Percentiles rank a stretch among this genome's conserved stretches.
Evolutionary conservation across 1,140 invertebrate species (phyloP).

Genomic region (Dinoponera quadriceps): DNA sequence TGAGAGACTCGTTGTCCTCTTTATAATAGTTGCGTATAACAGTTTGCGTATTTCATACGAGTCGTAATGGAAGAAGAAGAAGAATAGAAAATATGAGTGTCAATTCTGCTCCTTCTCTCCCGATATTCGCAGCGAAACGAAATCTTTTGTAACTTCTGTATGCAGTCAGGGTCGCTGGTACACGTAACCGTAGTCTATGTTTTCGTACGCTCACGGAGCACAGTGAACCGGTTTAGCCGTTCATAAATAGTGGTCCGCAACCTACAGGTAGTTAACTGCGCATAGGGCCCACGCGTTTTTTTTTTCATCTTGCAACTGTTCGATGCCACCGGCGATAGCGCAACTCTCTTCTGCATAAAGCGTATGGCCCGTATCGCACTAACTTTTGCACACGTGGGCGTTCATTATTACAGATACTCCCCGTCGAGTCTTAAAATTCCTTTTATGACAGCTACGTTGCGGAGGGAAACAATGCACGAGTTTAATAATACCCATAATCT

Average conservation of each 20-base stretch:
- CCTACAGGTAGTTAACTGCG: constrained; percentile 70
- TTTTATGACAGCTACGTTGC: constrained; percentile 20
- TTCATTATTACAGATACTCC: constrained; percentile 45
- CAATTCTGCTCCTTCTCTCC: neutral
- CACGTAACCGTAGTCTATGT: constrained; percentile 64
- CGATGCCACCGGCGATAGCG: constrained; percentile 65
- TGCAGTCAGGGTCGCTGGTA: constrained; percentile 27
- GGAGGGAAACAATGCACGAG: neutral
- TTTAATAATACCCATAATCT: constrained; percentile 9
- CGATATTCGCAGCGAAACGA: neutral
- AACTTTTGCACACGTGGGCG: constrained; percentile 49
- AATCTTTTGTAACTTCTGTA: neutral
- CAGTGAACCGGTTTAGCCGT: constrained; percentile 71
- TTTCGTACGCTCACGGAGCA: constrained; percentile 51
- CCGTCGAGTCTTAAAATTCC: constrained; percentile 14
- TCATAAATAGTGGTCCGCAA: constrained; percentile 67
- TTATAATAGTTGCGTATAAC: too few relatives aligned
- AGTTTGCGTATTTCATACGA: neutral
- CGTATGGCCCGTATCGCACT: constrained; percentile 12
- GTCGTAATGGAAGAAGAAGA: too few relatives aligned
- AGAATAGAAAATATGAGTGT: neutral
- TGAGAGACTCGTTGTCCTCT: neutral
- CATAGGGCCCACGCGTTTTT: constrained; percentile 60
- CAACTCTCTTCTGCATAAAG: constrained; percentile 47
- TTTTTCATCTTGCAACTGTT: constrained; percentile 63